Evolutionary conservation across 2,113 vertebrate genomes (phyloP).

Genomic region (Piprites chloris): DNA sequence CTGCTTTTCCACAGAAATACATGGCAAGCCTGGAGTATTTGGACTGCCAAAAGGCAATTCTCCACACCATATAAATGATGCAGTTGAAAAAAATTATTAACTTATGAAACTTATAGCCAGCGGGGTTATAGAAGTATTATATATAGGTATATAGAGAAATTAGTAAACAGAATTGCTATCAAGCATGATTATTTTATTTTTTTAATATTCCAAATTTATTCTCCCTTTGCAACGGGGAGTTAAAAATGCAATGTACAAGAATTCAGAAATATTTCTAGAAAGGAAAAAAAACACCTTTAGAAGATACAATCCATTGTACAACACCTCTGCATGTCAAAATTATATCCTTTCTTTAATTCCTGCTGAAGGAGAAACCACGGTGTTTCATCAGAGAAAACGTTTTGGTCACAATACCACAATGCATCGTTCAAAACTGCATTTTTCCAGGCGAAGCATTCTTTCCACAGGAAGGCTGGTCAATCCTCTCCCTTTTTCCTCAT

Average conservation of each 20-base stretch:
- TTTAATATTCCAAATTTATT: neutral
- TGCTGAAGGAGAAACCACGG: neutral
- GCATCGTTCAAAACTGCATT: neutral
- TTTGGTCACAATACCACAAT: neutral
- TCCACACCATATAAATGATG: neutral
- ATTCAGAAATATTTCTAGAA: neutral
- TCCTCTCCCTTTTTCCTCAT: neutral
- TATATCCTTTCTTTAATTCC: neutral
- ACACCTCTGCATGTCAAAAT: neutral
- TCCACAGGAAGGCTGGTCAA: fast-evolving
- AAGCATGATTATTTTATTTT: neutral
- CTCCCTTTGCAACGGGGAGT: neutral
- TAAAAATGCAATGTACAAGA: neutral
- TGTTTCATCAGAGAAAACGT: neutral
- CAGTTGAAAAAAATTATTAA: neutral
- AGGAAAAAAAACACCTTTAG: neutral
- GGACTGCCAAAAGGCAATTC: neutral
- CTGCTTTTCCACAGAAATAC: neutral
- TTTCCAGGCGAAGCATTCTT: neutral
- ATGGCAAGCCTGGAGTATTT: neutral
- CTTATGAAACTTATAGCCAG: neutral
- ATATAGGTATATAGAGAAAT: neutral
- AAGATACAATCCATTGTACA: neutral
- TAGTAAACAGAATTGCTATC: neutral
- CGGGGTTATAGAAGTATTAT: neutral